Evolutionary conservation across 2,797 vertebrate genomes (phyloP), one percentile per base, ranked within the genome.

Genomic region (Premnoplex brunnescens): DNA sequence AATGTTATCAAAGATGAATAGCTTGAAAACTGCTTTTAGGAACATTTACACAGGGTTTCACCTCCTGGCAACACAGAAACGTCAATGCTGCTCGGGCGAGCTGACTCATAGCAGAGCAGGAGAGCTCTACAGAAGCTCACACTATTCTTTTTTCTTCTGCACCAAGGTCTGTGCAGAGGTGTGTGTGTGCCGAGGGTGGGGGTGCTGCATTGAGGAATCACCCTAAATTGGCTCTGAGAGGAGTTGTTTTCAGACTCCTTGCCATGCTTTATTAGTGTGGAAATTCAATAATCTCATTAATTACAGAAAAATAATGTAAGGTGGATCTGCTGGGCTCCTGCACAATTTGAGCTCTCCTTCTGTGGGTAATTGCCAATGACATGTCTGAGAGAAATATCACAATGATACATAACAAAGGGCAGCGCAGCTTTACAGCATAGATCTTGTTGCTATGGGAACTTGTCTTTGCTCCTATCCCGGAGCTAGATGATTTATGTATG

Each of bases 391-490:
- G 96, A 97, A 97, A 97, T 97, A 97, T 96, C 97, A 97, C 96
- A 97, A 97, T 97, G 97, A 97, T 97, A 95, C 96, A 97, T 97
- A 97, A 98, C 97, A 97, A 97, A 97, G 96, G 97, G 97, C 97
- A 97, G 94, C 73, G 3, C 97, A 91, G 96, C 96, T 97, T 97
- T 97, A 97, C 92, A 97, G 97, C 95, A 97, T 97, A 97, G 95
- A 97, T 97, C 97, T 96, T 94, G 97, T 98, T 97, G 96, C 97
- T 96, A 97, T 97, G 97, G 97, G 94, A 98, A 98, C 97, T 92
- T 88, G 95, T 97, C 97, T 97, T 95, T 97, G 94, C 96, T 97
- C 92, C 97, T 93, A 95, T 95, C 95, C 92, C 28, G 26, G 68
- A 97, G 93, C 89, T 87, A 90, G 91, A 96, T 97, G 97, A 97